Evolutionary conservation across 2,888 invertebrate genomes (phyloP).

Genomic region (Nipponacmea schrenckii): DNA sequence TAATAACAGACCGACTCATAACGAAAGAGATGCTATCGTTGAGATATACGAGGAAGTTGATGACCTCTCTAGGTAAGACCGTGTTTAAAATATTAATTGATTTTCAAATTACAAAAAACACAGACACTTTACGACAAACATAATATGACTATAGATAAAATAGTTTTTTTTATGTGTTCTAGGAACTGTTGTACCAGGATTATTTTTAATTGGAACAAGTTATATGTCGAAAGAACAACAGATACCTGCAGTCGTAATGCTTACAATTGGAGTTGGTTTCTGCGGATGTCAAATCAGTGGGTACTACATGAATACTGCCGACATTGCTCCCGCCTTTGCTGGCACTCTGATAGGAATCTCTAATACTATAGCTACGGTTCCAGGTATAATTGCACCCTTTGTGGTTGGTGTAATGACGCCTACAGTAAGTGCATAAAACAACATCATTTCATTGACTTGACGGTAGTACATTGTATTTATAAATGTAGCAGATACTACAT

Average conservation of each 20-base stretch:
- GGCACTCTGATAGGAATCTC: slow-evolving; percentile 57
- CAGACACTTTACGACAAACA: no score
- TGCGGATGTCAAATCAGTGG: slow-evolving; percentile 57
- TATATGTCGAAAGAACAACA: slow-evolving; percentile 55
- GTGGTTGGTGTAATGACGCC: slow-evolving; percentile 53
- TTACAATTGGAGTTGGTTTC: slow-evolving; percentile 51
- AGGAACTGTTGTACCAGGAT: slow-evolving; percentile 49
- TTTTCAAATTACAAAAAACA: no score
- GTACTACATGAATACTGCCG: slow-evolving; percentile 56
- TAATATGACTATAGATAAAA: no score
- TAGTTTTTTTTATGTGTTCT: slow-evolving; percentile 8
- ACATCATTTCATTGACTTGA: not conserved
- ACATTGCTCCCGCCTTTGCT: slow-evolving; percentile 57
- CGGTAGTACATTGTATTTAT: no score
- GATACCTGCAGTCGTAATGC: slow-evolving; percentile 46
- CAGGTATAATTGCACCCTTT: slow-evolving; percentile 56
- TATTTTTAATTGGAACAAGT: slow-evolving; percentile 49
- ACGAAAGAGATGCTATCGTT: slow-evolving; percentile 43
- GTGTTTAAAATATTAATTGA: no score
- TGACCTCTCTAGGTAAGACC: slow-evolving; percentile 40
- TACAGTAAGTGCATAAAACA: slow-evolving; percentile 25
- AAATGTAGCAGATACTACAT: no score
- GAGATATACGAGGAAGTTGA: slow-evolving; percentile 49
- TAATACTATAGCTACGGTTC: slow-evolving; percentile 51
- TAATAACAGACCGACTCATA: slow-evolving; percentile 48